phyloP scores from a whole-genome alignment of 1,140 invertebrate genomes.

The Drosophila erecta region DNA sequence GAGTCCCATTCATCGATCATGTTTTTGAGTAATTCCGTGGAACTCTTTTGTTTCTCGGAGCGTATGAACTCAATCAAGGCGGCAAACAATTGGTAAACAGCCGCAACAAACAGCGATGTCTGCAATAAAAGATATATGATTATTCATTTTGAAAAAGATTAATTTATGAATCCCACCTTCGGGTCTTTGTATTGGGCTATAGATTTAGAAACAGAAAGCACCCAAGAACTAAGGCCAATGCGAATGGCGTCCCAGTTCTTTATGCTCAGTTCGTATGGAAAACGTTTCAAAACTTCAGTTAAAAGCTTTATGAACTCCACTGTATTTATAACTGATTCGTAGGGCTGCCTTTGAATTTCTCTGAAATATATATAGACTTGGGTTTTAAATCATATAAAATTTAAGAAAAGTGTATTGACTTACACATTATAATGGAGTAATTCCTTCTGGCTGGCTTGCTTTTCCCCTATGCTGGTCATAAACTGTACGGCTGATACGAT shows the following conservation, averaged over 20 bases:
- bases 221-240: slow-evolving; percentile 88
- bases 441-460: slow-evolving; percentile 56
- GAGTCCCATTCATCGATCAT: slow-evolving; percentile 87
- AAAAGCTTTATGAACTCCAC: slow-evolving; percentile 84
- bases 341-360: slow-evolving; percentile 47
- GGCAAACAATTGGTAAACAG: slow-evolving; percentile 86
- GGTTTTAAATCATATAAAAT: background rate
- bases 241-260: slow-evolving; percentile 89
- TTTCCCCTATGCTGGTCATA: slow-evolving; percentile 56
- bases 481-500: slow-evolving; percentile 64
- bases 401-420: background rate
- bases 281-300: slow-evolving; percentile 79
- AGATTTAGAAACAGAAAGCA: slow-evolving; percentile 85
- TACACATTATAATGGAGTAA: slow-evolving; percentile 79
- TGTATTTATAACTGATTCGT: slow-evolving; percentile 70
- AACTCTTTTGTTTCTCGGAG: slow-evolving; percentile 84
- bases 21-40: slow-evolving; percentile 84
- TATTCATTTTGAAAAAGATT: background rate
- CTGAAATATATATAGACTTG: slow-evolving; percentile 13
- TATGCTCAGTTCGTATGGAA: slow-evolving; percentile 84
- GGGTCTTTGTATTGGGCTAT: slow-evolving; percentile 81
- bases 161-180: slow-evolving; percentile 67
- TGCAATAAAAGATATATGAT: slow-evolving; percentile 42
- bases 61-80: slow-evolving; percentile 85
- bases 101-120: slow-evolving; percentile 85